A percentile compares a stretch with the other conserved stretches of the same genome.
Conservation (phyloP, 2,888 invertebrate species). For the Tribolium freemani region DNA sequence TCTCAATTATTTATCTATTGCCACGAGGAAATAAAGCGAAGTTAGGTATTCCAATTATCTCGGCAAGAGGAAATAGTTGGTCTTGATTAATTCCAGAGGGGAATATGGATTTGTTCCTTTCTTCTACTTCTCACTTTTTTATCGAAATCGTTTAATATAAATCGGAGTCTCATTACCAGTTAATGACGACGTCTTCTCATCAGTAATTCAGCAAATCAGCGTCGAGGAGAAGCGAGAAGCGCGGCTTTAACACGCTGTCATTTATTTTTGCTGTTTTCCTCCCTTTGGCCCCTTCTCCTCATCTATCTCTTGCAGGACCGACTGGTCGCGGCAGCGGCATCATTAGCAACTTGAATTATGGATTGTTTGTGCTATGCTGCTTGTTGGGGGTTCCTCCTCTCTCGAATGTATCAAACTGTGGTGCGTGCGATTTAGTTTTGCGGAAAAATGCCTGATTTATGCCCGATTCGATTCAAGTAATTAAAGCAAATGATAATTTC, state of each 20-base stretch:
- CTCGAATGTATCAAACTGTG: slow-evolving; percentile 60
- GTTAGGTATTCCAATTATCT: slow-evolving; percentile 35
- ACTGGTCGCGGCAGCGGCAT: slow-evolving; percentile 65
- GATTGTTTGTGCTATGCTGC: slow-evolving; percentile 64
- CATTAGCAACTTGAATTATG: slow-evolving; percentile 68
- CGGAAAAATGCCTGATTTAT: slow-evolving; percentile 30
- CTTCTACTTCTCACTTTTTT: slow-evolving; percentile 28
- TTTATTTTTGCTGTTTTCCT: slow-evolving; percentile 62
- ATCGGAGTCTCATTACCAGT: slow-evolving; percentile 66
- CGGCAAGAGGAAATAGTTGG: slow-evolving; percentile 31
- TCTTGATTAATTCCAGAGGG: slow-evolving; percentile 35
- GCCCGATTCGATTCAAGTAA: not conserved
- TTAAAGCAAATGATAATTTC: too few relatives aligned
- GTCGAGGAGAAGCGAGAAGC: slow-evolving; percentile 46
- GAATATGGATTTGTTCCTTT: slow-evolving; percentile 13
- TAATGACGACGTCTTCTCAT: slow-evolving; percentile 65
- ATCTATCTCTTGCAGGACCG: slow-evolving; percentile 66
- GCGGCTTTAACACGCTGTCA: slow-evolving; percentile 60
- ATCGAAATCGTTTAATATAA: slow-evolving; percentile 62
- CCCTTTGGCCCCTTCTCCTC: slow-evolving; percentile 51
- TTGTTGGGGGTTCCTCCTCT: slow-evolving; percentile 51
- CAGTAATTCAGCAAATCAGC: slow-evolving; percentile 64
- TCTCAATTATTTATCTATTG: slow-evolving; percentile 40
- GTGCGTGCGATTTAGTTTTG: slow-evolving; percentile 46
- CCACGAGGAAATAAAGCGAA: slow-evolving; percentile 32